Conservation (phyloP, 2,888 invertebrate genomes). For the Epistrophella euchroma region DNA sequence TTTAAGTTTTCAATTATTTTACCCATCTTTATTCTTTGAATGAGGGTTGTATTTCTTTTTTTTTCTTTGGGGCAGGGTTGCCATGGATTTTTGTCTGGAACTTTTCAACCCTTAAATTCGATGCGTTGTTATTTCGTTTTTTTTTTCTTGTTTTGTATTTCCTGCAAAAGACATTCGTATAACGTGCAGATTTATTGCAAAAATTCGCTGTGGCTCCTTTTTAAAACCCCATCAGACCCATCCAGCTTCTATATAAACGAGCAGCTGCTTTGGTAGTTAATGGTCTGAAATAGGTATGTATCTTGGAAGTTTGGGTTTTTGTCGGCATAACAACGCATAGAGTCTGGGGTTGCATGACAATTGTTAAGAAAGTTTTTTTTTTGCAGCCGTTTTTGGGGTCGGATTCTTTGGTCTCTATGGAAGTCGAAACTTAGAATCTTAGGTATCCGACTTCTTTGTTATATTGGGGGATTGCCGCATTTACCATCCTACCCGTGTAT, state of each 20-base stretch:
- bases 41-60: neutral
- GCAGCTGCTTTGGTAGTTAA: conserved; percentile 69
- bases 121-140: conserved; percentile 37
- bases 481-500: neutral
- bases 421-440: conserved; percentile 30
- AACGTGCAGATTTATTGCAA: conserved; percentile 69
- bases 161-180: conserved; percentile 53
- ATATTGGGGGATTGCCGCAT: neutral
- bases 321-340: conserved; percentile 15
- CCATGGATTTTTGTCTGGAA: conserved; percentile 36
- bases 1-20: conserved; percentile 69
- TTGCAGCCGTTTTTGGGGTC: conserved; percentile 6
- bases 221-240: neutral
- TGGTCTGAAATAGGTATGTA: conserved; percentile 58
- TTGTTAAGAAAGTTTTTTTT: conserved; percentile 31
- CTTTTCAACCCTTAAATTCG: conserved; percentile 52
- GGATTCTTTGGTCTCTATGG: conserved; percentile 30
- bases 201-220: conserved; percentile 48
- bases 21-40: conserved; percentile 15
- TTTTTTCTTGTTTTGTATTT: conserved; percentile 38
- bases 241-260: conserved; percentile 6
- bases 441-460: conserved; percentile 35
- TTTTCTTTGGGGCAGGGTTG: conserved; percentile 3
- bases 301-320: conserved; percentile 30
- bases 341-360: conserved; percentile 57